Base-by-base conservation (phyloP, 2,797 vertebrate species). In the Sandelia bainsii region DNA sequence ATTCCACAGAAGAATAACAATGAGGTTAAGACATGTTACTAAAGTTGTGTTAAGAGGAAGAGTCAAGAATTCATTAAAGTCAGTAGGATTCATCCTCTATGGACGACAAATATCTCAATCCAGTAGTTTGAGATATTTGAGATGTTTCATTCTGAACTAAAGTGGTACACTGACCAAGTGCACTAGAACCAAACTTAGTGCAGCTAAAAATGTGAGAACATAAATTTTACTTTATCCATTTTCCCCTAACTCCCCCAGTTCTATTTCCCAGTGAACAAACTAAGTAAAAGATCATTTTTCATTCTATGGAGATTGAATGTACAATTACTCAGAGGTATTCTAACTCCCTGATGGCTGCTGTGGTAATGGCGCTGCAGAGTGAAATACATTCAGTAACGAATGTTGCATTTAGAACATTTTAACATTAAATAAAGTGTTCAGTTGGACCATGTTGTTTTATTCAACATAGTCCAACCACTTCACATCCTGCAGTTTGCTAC, bases 401-500 rank as follows among this genome's bases (percentile, higher is more conserved):
- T 61, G n/a, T 8, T 22, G 8, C 39, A 42, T 61, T 25, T 61
- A 25, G 57, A 67, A 69, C 54, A 69, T 48, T 54, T 52, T 32
- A 48, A 46, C 45, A 53, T 65, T 23, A 54, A 70, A 65, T 59
- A 32, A 81, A 81, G 77, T 22, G 11, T 57, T 19, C 25, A 45
- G 23, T 62, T 23, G 64, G 52, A 44, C 32, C 32, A 34, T 34
- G 32, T 9, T 34, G 54, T 69, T 82, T 82, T 62, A 39, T 65
- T 71, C 61, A 32, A 49, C 25, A 3, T 14, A 0, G 20, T 80
- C 69, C 62, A 75, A 27, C 45, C 40, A 32, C 63, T 73, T 67
- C 34, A 71, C 53, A 65, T 44, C 20, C 29, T 51, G 54, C 64
- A 75, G 72, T 63, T 73, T 71, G 32, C 59, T 70, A 66, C 59